Conservation (phyloP, 1,140 invertebrate genomes). For the Thalassaphorura encarpata region DNA sequence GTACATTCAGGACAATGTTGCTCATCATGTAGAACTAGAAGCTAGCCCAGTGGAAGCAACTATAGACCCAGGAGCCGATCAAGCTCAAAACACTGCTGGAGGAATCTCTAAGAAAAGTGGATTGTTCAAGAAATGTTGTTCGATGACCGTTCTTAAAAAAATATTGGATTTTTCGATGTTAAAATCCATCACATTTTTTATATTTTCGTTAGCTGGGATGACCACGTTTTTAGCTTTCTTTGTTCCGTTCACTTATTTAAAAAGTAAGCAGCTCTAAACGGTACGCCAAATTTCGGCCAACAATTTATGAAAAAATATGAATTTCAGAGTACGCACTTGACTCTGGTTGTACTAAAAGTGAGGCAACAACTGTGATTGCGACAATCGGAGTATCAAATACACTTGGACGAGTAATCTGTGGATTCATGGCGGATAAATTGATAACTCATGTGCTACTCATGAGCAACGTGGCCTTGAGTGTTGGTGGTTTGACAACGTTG, state of each 20-base stretch:
- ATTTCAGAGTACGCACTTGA: conserved; percentile 39
- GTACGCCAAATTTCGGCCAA: not conserved
- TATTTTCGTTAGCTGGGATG: conserved; percentile 78
- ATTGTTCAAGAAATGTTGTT: no score
- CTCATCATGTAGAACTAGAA: not conserved
- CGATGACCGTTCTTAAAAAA: conserved; percentile 49
- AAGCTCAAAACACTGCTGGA: not conserved
- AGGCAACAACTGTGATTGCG: conserved; percentile 62
- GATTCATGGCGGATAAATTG: conserved; percentile 65
- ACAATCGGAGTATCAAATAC: conserved; percentile 87
- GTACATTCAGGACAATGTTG: no score
- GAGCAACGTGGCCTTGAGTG: conserved; percentile 76
- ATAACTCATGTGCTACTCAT: conserved; percentile 67
- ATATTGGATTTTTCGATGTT: conserved; percentile 81
- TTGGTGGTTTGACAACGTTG: conserved; percentile 73
- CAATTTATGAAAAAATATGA: conserved; percentile 35
- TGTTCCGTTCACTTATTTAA: conserved; percentile 82
- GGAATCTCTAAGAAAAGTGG: not conserved
- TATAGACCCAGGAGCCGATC: no score
- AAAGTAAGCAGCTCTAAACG: conserved; percentile 19
- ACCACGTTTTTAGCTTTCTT: conserved; percentile 95
- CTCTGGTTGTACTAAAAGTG: no score
- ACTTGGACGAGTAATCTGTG: conserved; percentile 71
- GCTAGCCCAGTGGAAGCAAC: not conserved
- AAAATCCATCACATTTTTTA: conserved; percentile 72